Evolutionary conservation across 1,140 invertebrate genomes (phyloP).

Genomic region (Ephestia elutella): DNA sequence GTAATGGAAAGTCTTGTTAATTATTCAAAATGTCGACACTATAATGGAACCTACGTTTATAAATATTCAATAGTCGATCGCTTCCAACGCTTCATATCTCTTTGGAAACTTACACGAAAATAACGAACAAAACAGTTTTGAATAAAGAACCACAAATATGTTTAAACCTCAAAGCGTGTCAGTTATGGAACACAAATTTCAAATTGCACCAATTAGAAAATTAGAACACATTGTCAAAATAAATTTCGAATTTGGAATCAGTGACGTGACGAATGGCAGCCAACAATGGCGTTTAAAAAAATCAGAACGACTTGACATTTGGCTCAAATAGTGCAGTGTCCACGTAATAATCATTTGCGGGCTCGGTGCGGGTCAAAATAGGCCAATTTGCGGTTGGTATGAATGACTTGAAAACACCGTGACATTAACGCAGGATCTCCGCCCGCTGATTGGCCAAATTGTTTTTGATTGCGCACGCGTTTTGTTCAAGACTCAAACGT

Average conservation of each 20-base stretch:
- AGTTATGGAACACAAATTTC: slow-evolving; percentile 9
- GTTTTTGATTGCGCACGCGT: slow-evolving; percentile 48
- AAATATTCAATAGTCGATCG: slow-evolving; percentile 55
- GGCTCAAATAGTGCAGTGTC: slow-evolving; percentile 28
- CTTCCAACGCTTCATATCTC: slow-evolving; percentile 11
- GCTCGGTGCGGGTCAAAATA: slow-evolving; percentile 28
- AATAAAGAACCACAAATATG: slow-evolving; percentile 5
- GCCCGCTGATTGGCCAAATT: slow-evolving; percentile 44
- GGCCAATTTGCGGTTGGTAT: slow-evolving; percentile 47
- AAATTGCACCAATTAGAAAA: slow-evolving; percentile 37
- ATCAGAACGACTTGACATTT: slow-evolving; percentile 50
- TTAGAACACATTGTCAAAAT: slow-evolving; percentile 49
- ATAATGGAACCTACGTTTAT: slow-evolving; percentile 50
- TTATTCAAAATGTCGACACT: slow-evolving; percentile 59
- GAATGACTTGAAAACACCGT: slow-evolving; percentile 33
- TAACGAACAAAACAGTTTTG: slow-evolving; percentile 1
- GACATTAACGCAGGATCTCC: slow-evolving; percentile 49
- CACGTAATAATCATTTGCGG: slow-evolving; percentile 26
- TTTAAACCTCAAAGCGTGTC: not conserved
- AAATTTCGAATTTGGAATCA: slow-evolving; percentile 14
- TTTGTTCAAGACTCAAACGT: slow-evolving; percentile 13
- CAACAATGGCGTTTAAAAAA: slow-evolving; percentile 29
- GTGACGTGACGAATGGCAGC: slow-evolving; percentile 1
- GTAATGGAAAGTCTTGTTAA: slow-evolving; percentile 48
- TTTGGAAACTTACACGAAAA: not conserved